These are phyloP conservation scores for Monochamus saltuarius DNA, from an alignment of 1,140 invertebrate genomes.

Conservation along the genomic window DNA sequence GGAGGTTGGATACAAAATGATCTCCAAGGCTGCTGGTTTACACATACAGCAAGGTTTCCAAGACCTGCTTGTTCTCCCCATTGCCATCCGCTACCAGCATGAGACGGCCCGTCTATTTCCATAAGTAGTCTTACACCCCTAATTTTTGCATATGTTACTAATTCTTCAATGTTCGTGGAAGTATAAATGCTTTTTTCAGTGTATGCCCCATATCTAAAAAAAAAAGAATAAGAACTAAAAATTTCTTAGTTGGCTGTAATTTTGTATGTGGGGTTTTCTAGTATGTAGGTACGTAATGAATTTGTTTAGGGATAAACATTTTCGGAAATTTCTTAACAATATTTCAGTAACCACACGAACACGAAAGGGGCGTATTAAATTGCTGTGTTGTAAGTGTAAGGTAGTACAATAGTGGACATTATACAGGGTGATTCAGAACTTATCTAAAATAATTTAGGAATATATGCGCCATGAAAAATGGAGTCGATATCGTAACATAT, in stretches of 20 bases:
- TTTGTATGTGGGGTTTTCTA: neutral
- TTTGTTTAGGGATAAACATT: neutral
- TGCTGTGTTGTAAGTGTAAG: too few species aligned
- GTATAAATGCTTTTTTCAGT: conserved; percentile 69
- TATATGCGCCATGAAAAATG: too few species aligned
- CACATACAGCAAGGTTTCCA: conserved; percentile 71
- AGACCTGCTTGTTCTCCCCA: conserved; percentile 69
- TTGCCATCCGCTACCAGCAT: conserved; percentile 81
- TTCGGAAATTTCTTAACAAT: too few species aligned
- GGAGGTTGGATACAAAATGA: conserved; percentile 78
- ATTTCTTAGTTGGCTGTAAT: neutral
- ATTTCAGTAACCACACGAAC: too few species aligned
- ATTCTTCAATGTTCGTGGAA: conserved; percentile 65
- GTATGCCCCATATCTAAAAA: conserved; percentile 66
- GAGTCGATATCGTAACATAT: too few species aligned
- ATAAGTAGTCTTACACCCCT: conserved; percentile 75
- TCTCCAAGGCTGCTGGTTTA: conserved; percentile 73
- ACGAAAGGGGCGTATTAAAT: too few species aligned
- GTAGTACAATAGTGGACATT: too few species aligned
- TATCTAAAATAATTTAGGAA: too few species aligned
- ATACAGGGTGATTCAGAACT: too few species aligned
- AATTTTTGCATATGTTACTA: conserved; percentile 70
- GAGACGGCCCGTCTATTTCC: conserved; percentile 83
- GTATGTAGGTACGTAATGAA: neutral
- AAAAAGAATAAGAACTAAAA: neutral